phyloP scores from a whole-genome alignment of 64 coral and sea anemone species.

The Porites australiensis region DNA sequence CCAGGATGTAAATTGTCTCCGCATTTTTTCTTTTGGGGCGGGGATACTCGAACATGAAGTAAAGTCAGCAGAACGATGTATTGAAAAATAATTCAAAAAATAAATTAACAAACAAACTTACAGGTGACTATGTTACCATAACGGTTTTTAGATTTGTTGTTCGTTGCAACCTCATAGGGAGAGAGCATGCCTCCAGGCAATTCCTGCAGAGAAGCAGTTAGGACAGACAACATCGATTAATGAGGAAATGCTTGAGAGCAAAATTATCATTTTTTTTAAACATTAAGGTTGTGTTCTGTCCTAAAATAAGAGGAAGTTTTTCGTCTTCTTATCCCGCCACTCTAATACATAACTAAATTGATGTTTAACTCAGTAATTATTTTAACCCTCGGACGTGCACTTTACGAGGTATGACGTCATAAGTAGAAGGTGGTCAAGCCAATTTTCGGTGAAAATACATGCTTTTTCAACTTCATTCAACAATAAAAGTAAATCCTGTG shows the following conservation, averaged over 20 bases:
- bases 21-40: too few species aligned
- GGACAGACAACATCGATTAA: background rate
- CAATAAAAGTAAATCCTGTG: too few species aligned
- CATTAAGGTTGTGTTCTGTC: background rate
- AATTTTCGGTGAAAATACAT: too few species aligned
- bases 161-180: constrained; percentile 64
- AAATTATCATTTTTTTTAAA: background rate
- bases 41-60: too few species aligned
- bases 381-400: too few species aligned
- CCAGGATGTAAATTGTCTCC: too few species aligned
- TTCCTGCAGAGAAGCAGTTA: background rate
- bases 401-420: background rate
- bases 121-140: constrained; percentile 90
- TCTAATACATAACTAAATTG: too few species aligned
- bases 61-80: background rate
- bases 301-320: too few species aligned
- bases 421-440: too few species aligned
- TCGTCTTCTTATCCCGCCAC: too few species aligned
- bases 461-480: too few species aligned
- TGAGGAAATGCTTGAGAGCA: background rate
- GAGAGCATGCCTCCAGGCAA: constrained; percentile 13
- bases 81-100: background rate
- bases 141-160: constrained; percentile 80
- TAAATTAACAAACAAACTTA: constrained; percentile 35
- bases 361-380: too few species aligned